Evolutionary conservation across 2,113 vertebrate species (phyloP).

Genomic region (Alligator mississippiensis): DNA sequence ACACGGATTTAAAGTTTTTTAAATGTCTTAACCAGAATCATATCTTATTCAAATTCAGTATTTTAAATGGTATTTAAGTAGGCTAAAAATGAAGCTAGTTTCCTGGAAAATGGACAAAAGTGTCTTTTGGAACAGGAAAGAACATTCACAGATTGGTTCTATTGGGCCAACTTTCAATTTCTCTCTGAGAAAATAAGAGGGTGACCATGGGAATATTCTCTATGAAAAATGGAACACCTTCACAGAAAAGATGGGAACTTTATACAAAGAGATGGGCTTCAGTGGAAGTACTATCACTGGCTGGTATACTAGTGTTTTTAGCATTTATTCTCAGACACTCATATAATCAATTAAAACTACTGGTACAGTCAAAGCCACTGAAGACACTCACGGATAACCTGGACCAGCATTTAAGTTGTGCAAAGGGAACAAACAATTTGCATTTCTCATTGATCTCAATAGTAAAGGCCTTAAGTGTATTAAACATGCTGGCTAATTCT

Average conservation of each 20-base stretch:
- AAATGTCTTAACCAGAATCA: not conserved
- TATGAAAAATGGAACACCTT: not conserved
- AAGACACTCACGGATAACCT: too few relatives aligned
- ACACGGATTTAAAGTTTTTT: not conserved
- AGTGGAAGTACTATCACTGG: not conserved
- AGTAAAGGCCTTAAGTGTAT: too few relatives aligned
- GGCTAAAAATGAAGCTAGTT: not conserved
- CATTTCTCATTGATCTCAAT: too few relatives aligned
- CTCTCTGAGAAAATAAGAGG: not conserved
- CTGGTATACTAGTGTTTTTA: too few relatives aligned
- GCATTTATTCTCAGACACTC: too few relatives aligned
- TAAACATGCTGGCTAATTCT: too few relatives aligned
- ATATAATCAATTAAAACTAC: too few relatives aligned
- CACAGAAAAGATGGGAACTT: not conserved
- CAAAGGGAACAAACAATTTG: too few relatives aligned
- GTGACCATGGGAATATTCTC: not conserved
- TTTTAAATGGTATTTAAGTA: not conserved
- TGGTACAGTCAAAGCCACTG: too few relatives aligned
- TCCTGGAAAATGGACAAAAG: not conserved
- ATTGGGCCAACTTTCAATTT: not conserved
- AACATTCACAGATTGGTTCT: not conserved
- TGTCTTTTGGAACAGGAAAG: rapidly evolving
- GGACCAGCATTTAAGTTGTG: too few relatives aligned
- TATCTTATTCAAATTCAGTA: not conserved
- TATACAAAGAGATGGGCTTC: not conserved